Evolutionary conservation across 1,140 invertebrate genomes (phyloP).

Genomic region (Oppia nitens): DNA sequence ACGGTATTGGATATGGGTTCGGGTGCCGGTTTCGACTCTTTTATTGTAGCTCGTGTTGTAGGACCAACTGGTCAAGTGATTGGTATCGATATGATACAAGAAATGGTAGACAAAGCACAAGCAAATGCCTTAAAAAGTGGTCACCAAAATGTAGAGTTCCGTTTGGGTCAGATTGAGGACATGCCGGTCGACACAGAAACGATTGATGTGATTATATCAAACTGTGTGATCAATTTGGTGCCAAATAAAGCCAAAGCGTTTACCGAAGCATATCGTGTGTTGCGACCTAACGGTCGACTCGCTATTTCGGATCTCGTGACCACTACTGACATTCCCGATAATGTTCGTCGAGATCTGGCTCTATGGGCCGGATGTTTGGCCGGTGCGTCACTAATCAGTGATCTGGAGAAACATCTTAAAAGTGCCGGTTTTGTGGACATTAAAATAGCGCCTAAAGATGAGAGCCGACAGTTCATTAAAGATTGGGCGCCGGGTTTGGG

Average conservation of each 20-base stretch:
- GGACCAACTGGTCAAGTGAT: slow-evolving; percentile 4
- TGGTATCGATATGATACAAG: slow-evolving; percentile 5
- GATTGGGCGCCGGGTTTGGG: not conserved
- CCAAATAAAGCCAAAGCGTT: not conserved
- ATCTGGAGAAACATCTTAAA: not conserved
- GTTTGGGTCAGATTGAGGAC: slow-evolving; percentile 3
- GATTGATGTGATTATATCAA: not conserved
- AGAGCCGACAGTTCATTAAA: slow-evolving; percentile 2
- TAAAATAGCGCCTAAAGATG: not conserved
- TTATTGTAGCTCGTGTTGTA: not conserved
- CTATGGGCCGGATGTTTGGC: not conserved
- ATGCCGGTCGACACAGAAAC: not conserved
- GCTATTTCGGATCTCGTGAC: slow-evolving; percentile 2
- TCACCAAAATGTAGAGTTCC: not conserved
- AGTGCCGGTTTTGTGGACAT: not conserved
- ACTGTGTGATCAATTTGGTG: not conserved
- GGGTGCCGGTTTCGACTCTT: not conserved
- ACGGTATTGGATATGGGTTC: not conserved
- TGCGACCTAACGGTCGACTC: not conserved
- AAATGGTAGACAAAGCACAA: slow-evolving; percentile 1
- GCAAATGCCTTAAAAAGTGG: not conserved
- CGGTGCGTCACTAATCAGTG: not conserved
- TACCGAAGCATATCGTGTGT: slow-evolving; percentile 1
- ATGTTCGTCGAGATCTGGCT: not conserved
- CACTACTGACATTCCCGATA: not conserved